Evolutionary conservation across 1,140 invertebrate genomes (phyloP).

Genomic region (Asbolus verrucosus): DNA sequence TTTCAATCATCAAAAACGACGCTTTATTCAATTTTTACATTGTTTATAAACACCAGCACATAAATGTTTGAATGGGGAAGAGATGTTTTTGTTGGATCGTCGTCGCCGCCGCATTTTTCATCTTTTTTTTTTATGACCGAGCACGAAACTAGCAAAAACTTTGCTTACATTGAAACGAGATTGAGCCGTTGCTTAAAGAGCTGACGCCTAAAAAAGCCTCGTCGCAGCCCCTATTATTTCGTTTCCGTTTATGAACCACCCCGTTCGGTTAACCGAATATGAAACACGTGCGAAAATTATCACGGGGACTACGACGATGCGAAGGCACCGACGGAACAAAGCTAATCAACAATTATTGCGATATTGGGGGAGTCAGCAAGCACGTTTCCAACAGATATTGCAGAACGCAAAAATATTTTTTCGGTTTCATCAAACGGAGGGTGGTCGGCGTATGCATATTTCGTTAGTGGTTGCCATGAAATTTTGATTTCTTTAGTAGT

Average conservation of each 20-base stretch:
- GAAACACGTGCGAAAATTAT: slow-evolving; percentile 31
- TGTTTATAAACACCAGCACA: slow-evolving; percentile 23
- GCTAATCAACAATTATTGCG: slow-evolving; percentile 35
- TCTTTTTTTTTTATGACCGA: slow-evolving; percentile 1
- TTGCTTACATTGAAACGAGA: slow-evolving; percentile 1
- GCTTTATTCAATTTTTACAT: slow-evolving; percentile 12
- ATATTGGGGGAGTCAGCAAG: slow-evolving; percentile 11
- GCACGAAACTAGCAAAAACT: slow-evolving; percentile 1
- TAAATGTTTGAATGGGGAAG: slow-evolving; percentile 2
- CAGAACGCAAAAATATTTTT: slow-evolving; percentile 8
- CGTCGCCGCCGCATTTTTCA: not conserved
- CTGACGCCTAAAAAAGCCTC: slow-evolving; percentile 2
- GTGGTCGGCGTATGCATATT: too few relatives aligned
- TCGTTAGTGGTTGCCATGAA: too few relatives aligned
- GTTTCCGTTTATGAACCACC: not conserved
- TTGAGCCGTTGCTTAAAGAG: slow-evolving; percentile 5
- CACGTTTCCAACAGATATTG: slow-evolving; percentile 5
- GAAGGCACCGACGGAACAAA: slow-evolving; percentile 21
- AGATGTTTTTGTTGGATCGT: slow-evolving; percentile 4
- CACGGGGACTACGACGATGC: slow-evolving; percentile 9
- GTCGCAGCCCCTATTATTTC: slow-evolving; percentile 3
- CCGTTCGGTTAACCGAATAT: slow-evolving; percentile 18
- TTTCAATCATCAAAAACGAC: slow-evolving; percentile 20
- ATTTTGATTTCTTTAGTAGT: too few relatives aligned
- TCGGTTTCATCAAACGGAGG: not conserved